A percentile compares a stretch with the other conserved stretches of the same genome.
phyloP scores from a whole-genome alignment of 2,888 invertebrate genomes.

The Oscheius sp. region DNA sequence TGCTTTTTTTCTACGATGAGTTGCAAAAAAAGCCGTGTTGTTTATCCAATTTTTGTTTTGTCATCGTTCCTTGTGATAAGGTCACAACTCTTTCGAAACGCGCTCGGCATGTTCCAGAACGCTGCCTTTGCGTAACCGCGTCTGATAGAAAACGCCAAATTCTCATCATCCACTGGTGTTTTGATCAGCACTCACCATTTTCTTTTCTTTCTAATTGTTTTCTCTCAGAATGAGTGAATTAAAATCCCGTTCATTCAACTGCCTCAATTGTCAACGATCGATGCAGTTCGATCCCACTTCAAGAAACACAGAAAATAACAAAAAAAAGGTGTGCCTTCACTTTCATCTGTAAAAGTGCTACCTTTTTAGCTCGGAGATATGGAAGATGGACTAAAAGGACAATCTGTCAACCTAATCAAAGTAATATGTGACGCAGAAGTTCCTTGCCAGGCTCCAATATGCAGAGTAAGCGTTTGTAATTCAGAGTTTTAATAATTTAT shows the following conservation, averaged over 20 bases:
- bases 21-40: neutral
- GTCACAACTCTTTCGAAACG: neutral
- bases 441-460: constrained; percentile 67
- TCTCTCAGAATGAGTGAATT: constrained; percentile 4
- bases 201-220: neutral
- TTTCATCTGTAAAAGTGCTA: neutral
- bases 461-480: constrained; percentile 52
- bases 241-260: constrained; percentile 23
- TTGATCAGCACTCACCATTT: neutral
- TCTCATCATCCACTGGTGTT: constrained; percentile 9
- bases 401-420: constrained; percentile 60
- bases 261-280: constrained; percentile 48
- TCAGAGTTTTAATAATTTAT: neutral
- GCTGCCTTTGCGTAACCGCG: constrained; percentile 13
- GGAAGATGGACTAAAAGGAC: constrained; percentile 45
- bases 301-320: constrained; percentile 39
- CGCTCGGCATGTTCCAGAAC: constrained; percentile 12
- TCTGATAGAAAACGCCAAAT: constrained; percentile 7
- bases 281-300: constrained; percentile 44
- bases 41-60: neutral
- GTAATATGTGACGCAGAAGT: constrained; percentile 59
- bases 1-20: neutral
- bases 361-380: constrained; percentile 19
- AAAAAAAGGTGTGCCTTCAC: constrained; percentile 26
- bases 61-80: neutral